A percentile compares a stretch with the other conserved stretches of the same genome.
Conservation (phyloP, 2,113 vertebrate genomes). For the Anoplopoma fimbria region DNA sequence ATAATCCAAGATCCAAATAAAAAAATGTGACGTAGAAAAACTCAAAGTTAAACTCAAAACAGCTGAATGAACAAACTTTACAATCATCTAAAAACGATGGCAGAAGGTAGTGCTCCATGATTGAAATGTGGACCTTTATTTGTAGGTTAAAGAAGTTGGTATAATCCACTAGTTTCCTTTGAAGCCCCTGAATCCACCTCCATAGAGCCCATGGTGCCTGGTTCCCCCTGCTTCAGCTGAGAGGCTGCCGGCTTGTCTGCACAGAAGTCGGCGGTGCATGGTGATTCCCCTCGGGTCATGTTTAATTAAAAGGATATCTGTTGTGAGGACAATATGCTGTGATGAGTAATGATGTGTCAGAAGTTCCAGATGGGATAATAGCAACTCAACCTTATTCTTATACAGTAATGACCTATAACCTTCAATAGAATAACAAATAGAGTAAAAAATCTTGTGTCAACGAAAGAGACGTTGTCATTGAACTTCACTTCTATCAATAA, state of each 20-base stretch:
- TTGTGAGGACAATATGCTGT: constrained; percentile 41
- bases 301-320: constrained; percentile 75
- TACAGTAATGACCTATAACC: background rate
- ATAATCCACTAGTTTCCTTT: constrained; percentile 14
- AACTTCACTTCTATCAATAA: constrained; percentile 39
- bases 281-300: constrained; percentile 78
- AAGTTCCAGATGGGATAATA: constrained; percentile 6
- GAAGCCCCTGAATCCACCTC: constrained; percentile 14
- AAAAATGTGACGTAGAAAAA: background rate
- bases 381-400: constrained; percentile 2
- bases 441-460: background rate
- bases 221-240: constrained; percentile 17
- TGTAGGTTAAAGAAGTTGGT: constrained; percentile 1
- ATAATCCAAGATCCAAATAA: background rate
- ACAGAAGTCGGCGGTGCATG: constrained; percentile 54
- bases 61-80: background rate
- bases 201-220: background rate
- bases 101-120: constrained; percentile 8
- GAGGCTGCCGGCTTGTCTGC: constrained; percentile 33
- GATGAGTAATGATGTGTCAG: constrained; percentile 43
- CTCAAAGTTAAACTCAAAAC: background rate
- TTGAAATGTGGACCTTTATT: background rate
- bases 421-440: background rate
- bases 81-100: background rate
- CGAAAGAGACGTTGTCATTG: background rate